Base-by-base conservation (phyloP, 2,797 vertebrate genomes). In the Cuniculus paca region DNA sequence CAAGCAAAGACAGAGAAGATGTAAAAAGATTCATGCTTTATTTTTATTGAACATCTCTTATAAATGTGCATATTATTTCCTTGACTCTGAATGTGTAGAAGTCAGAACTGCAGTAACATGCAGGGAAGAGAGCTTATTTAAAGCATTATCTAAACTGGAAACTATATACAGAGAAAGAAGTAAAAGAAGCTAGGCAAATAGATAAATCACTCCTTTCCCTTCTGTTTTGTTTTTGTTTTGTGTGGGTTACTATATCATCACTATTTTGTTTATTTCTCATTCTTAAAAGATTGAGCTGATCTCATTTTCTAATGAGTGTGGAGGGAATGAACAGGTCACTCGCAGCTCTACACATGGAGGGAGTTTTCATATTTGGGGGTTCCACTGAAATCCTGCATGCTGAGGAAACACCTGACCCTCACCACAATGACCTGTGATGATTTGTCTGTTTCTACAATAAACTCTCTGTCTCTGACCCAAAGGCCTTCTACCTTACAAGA, bases 91-190 rank as follows among this genome's bases (percentile, higher is more conserved):
- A 90, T 54, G 52, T 54, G 5, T 68, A 22, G 3, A 92, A 61
- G 13, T 65, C n/a, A 80, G 12, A 12, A 65, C 1, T 60, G 24
- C 14, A 26, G 24, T 60, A n/a, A 83, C 22, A 42, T 52, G 31
- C 20, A 94, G 31, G 79, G 14, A 45, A 65, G 5, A 95, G 1
- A 89, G 17, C 22, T 85, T 75, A 48, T 60, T 82, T 60, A 75
- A 95, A 90, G 10, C 90, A 70, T 45, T 9, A 72, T 9, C 13
- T 42, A 61, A 96, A 91, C 8, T 74, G 8, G 22, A 94, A 81
- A 81, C 50, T 34, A 39, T 1, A 89, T 31, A 70, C 24, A 39
- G 52, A 26, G 16, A 39, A 36, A 39, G 72, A 72, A 54, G 58
- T 75, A 52, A 61, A 5, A 65, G 31, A 88, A 8, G 0, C 13